Evolutionary conservation across 2,113 vertebrate species (phyloP), one percentile per base, ranked within the genome.

Genomic region (Sorex araneus): DNA sequence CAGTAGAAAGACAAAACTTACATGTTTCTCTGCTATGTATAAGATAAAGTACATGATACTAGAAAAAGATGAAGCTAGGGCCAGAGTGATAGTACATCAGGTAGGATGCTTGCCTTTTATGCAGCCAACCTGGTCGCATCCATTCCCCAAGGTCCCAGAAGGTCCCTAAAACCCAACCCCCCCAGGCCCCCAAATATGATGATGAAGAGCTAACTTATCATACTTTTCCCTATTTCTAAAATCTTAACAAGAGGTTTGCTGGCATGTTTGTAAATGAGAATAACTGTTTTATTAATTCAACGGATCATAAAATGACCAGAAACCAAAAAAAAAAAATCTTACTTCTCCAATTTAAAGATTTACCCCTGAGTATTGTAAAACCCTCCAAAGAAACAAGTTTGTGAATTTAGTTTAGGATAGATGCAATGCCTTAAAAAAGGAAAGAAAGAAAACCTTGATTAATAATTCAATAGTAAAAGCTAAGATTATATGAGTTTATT

Each of bases 381-480:
- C 21, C 9, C 28, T 84, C 2, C 80, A 87, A 73, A 75, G 66
- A 83, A 81, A 10, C 63, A 57, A 79, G 21, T 60, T 30, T 83
- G 88, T 83, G 88, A 80, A 73, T 87, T 92, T 60, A 89, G 36
- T 87, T 57, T 78, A 85, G 47, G 27, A 83, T 66, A 15, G 63
- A 67, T 32, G 25, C 8, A 66, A 45, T 69, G 13, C 6, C 64
- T n/a, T 16, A 40, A 40, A 7, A 40, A 40, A 40, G 40, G 7
- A 30, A 32, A 54, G 76, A 19, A 10, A 70, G 11, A 34, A 34
- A 77, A 2, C 34, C 50, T 92, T 92, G 47, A 93, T 43, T 78
- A 90, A 88, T 32, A 89, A 87, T 82, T 36, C 47, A 82, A 63
- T 40, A 80, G 45, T 28, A 81, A 47, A 28, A 86, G 43, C 34